Evolutionary conservation across 2,888 invertebrate genomes (phyloP), one percentile per base, ranked within the genome.

Genomic region (Koerneria pararmatus): DNA sequence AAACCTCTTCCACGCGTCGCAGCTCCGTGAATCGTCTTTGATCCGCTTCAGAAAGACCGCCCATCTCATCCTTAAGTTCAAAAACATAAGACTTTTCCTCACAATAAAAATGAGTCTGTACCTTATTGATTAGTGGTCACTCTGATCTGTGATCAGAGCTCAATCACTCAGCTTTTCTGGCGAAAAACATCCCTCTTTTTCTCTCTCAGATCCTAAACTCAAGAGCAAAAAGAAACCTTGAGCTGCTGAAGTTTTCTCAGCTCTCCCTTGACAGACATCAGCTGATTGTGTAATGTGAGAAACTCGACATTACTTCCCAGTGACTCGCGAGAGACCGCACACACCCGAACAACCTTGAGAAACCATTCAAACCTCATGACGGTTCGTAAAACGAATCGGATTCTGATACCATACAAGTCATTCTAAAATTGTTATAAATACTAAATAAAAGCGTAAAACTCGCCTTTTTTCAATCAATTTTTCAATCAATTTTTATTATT

Each of bases 271-370:
- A 97, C 89, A 65, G 92, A 94, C 19, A 94, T 89, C 3, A 98
- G 93, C 84, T 99, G 98, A 84, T 95, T 94, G 84, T 98, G 98
- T 48, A 99, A 86, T 0, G 98, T 93, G 67, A 99, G 86, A 84
- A 95, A 97, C 54, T 94, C 92, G 0, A 98, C 95, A 0, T 94
- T 93, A 0, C 95, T 95, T 83, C 97, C 97, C 80, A 98, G 93
- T 0, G 95, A 95, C 84, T 99, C 98, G 35, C 98, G 88, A 0
- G 94, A 94, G 85, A 98, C 97, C 35, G 98, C 97, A 85, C 95
- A 97, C 11, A 99, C 88, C 0, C 98, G 88, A 2, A 98, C 94
- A 67, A 87, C 71, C 71, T 62, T 6, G 37, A 51, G 11, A 41
- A 41, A n/a, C 11, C 19, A 41, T 15, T 41, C 46, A 15, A n/a